Base-by-base conservation (phyloP, 2,888 invertebrate genomes). In the Orthonevra nobilis region DNA sequence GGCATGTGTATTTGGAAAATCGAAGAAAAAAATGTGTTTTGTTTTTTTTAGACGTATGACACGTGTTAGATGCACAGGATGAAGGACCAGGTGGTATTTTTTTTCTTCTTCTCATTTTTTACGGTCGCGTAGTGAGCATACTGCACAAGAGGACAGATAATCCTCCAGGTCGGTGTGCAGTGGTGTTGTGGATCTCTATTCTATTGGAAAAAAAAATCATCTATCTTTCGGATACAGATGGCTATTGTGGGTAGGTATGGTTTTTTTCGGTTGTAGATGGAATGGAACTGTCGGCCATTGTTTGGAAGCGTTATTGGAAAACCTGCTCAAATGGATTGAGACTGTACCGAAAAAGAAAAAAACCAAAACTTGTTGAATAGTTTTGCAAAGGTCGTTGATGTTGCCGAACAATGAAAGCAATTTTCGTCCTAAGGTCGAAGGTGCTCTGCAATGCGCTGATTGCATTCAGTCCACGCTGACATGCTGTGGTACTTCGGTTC, bases 61-160 rank as follows among this genome's bases (percentile, higher is more conserved):
- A 79, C 79, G 79, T 79, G 79, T 68, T 61, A 32, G 26, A 54
- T 20, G 48, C 79, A 79, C 79, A 79, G 79, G 79, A 79, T 79
- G 79, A 70, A 68, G 36, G 36, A 48, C 79, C 72, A 73, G 79
- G 72, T 66, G 79, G 73, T 54, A 9, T 32, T 73, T 36, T 61
- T 64, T 40, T 12, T 36, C 15, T 36, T 48, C 42, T 70, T 10
- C 32, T 32, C 7, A 58, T 66, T 60, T 60, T 68, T 30, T 30
- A 60, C 28, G 54, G 46, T 32, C 69, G 34, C 26, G 40, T 38
- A 32, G 26, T 58, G 58, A 58, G 64, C 77, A 77, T 77, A 77
- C 46, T 77, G 70, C 77, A 77, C 68, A 28, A 54, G 46, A 60
- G 42, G 48, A 46, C 42, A 73, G 75, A 74, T 74, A 74, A 74